Percentiles rank a stretch among this genome's conserved stretches.
phyloP scores from a whole-genome alignment of 1,140 invertebrate species.

The Lordiphosa mommai region DNA sequence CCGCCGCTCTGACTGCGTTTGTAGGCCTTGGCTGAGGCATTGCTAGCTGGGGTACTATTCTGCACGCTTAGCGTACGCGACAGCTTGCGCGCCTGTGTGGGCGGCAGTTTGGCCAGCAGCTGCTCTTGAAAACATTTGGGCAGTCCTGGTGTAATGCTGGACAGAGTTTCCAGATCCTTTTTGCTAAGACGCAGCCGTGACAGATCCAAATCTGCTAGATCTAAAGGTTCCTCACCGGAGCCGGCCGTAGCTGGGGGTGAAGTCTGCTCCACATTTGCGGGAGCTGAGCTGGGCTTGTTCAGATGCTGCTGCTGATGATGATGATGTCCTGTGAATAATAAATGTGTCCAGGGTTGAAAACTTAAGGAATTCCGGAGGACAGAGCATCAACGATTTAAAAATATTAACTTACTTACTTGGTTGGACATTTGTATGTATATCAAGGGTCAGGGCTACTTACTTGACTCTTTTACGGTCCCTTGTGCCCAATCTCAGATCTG shows the following conservation, averaged over 20 bases:
- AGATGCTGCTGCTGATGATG: constrained; percentile 12
- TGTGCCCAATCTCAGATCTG: constrained; percentile 20
- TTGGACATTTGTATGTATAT: neutral
- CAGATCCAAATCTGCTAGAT: constrained; percentile 84
- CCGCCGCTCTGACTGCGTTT: constrained; percentile 77
- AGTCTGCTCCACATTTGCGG: constrained; percentile 34
- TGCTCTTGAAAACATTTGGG: constrained; percentile 84
- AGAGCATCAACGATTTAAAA: neutral
- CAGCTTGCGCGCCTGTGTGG: constrained; percentile 82
- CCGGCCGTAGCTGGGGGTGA: neutral
- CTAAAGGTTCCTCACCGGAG: constrained; percentile 80
- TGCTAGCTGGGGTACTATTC: constrained; percentile 32
- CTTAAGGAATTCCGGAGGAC: too few species aligned
- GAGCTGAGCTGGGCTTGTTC: constrained; percentile 31
- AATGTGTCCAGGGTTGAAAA: neutral
- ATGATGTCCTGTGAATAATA: constrained; percentile 44
- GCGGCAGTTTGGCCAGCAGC: constrained; percentile 83
- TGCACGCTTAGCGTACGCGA: constrained; percentile 83
- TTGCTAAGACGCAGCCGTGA: constrained; percentile 84
- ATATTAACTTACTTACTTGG: constrained; percentile 39
- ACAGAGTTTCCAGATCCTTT: constrained; percentile 84
- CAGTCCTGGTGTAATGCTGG: constrained; percentile 83
- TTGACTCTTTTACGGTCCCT: constrained; percentile 3
- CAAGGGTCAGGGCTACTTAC: constrained; percentile 22
- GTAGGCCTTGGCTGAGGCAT: constrained; percentile 44